phyloP scores from a whole-genome alignment of 2,888 invertebrate species.

The Phengaris arion region DNA sequence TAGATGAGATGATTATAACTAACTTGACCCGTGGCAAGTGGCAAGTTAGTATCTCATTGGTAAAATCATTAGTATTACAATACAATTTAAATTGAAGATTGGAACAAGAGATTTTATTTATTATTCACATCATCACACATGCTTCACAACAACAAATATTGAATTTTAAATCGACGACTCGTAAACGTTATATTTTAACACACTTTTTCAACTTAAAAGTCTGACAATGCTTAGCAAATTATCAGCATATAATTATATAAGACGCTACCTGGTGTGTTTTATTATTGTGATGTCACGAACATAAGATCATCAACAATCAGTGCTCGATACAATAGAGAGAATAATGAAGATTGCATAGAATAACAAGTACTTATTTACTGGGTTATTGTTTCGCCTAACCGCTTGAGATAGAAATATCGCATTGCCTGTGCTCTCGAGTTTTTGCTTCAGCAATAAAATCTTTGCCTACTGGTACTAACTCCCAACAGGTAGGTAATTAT shows the following conservation, averaged over 20 bases:
- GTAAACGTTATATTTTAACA: not conserved
- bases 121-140: no score
- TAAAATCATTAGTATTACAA: no score
- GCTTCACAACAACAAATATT: not conserved
- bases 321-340: conserved; percentile 22
- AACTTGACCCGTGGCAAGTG: no score
- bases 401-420: not conserved
- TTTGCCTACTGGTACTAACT: not conserved
- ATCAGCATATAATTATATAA: conserved; percentile 21
- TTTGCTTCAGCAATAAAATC: not conserved
- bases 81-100: no score
- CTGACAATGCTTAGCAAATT: conserved; percentile 15
- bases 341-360: conserved; percentile 22
- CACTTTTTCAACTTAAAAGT: conserved; percentile 19
- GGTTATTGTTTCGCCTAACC: conserved; percentile 3
- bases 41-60: no score
- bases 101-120: no score
- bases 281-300: conserved; percentile 26
- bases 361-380: conserved; percentile 11
- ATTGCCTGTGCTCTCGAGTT: not conserved
- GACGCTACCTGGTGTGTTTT: conserved; percentile 21
- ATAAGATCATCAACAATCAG: conserved; percentile 26
- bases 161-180: not conserved
- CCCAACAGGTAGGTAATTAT: no score
- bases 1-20: no score